Evolutionary conservation across 2,797 vertebrate genomes (phyloP).

Genomic region (Xiphorhynchus erythropygius): DNA sequence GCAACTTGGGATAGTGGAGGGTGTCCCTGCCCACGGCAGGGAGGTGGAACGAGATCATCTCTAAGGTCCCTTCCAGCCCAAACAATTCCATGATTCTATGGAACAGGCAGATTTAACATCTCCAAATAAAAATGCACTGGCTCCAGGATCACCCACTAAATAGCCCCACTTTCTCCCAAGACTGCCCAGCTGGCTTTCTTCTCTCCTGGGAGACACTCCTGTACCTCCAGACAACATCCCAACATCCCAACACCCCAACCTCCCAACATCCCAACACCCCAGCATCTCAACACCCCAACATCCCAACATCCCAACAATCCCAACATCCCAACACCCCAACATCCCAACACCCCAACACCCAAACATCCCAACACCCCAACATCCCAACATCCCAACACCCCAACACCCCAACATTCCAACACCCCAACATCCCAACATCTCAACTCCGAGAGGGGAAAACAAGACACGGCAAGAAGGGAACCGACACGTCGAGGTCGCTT

Average conservation of each 20-base stretch:
- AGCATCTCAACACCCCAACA: no score
- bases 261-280: no score
- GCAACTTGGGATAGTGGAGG: neutral
- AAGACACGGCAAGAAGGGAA: neutral
- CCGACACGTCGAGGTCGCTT: neutral
- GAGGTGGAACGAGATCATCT: neutral
- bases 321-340: rapidly evolving
- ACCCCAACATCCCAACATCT: no score
- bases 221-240: rapidly evolving
- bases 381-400: no score
- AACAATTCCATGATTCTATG: neutral
- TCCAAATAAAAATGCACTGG: neutral
- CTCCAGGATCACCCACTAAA: neutral
- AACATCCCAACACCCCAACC: no score
- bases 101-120: neutral
- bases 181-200: neutral
- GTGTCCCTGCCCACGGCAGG: no score
- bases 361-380: no score
- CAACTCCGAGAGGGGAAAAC: neutral
- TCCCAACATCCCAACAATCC: no score
- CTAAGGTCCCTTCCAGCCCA: neutral
- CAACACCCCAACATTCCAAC: no score
- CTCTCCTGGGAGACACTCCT: rapidly evolving
- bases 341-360: no score
- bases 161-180: neutral